Percentiles rank a stretch among this genome's conserved stretches.
phyloP scores from a whole-genome alignment of 2,888 invertebrate species.

The Lasioglossum vierecki region DNA sequence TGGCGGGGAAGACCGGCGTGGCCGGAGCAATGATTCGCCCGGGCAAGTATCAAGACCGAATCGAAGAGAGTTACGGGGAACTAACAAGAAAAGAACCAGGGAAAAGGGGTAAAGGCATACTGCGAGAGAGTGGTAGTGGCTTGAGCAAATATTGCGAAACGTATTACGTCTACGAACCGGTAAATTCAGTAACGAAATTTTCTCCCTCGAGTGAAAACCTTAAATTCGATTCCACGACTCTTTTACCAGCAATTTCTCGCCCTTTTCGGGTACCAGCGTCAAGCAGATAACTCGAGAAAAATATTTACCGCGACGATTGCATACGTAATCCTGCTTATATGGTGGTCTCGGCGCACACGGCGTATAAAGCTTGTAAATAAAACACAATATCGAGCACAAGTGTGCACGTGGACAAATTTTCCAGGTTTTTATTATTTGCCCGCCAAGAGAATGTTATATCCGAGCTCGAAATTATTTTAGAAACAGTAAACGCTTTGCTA shows the following conservation, averaged over 20 bases:
- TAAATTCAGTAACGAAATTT: slow-evolving; percentile 69
- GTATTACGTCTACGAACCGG: slow-evolving; percentile 73
- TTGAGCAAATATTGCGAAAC: slow-evolving; percentile 74
- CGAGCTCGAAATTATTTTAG: slow-evolving; percentile 4
- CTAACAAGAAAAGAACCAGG: slow-evolving; percentile 33
- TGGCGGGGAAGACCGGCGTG: slow-evolving; percentile 16
- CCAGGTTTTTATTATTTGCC: background rate
- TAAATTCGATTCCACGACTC: slow-evolving; percentile 49
- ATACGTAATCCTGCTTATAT: slow-evolving; percentile 14
- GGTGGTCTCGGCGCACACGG: background rate
- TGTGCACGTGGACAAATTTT: too few species aligned
- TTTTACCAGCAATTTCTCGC: slow-evolving; percentile 29
- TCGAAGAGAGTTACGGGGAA: slow-evolving; percentile 18
- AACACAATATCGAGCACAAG: background rate
- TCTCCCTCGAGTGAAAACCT: slow-evolving; percentile 47
- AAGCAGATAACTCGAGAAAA: slow-evolving; percentile 31
- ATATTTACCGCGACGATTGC: slow-evolving; percentile 35
- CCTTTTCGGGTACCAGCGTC: slow-evolving; percentile 1
- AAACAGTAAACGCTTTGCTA: background rate
- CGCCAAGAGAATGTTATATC: background rate
- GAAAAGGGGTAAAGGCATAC: slow-evolving; percentile 3
- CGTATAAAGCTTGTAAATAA: background rate
- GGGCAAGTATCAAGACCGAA: slow-evolving; percentile 48
- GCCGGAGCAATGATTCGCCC: slow-evolving; percentile 13
- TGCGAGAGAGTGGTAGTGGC: slow-evolving; percentile 16